These are phyloP conservation scores for Eulemur mongoz DNA, from an alignment of 2,797 vertebrate species.

Conservation along the genomic window DNA sequence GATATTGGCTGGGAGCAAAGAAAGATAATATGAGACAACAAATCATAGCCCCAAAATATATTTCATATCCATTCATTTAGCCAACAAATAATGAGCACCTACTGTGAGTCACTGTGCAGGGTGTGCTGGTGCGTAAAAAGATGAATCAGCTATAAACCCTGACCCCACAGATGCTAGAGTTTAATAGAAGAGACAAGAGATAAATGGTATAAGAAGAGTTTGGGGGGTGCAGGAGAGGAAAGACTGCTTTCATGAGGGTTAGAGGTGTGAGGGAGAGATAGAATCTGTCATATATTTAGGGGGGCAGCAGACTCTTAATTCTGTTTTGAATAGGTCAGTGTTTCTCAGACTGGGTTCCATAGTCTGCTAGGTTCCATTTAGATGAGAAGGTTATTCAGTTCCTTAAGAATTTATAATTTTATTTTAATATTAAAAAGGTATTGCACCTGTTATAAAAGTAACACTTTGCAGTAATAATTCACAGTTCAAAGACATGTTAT, in stretches of 20 bases:
- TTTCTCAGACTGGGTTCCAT: conserved; percentile 24
- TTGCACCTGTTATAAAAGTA: conserved; percentile 11
- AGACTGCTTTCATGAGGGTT: background rate
- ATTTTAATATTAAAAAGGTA: conserved; percentile 10
- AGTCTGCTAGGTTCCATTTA: background rate
- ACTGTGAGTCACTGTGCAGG: background rate
- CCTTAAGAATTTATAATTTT: conserved; percentile 35
- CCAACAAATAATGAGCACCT: background rate
- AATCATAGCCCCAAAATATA: conserved; percentile 21
- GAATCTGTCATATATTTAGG: background rate
- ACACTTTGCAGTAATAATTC: background rate
- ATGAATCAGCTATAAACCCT: background rate
- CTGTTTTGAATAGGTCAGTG: background rate
- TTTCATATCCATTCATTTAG: conserved; percentile 18
- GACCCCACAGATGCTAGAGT: background rate
- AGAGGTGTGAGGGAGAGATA: background rate
- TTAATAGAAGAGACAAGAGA: conserved; percentile 13
- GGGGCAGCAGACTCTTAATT: background rate
- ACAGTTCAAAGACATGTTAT: background rate
- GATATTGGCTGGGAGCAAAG: conserved; percentile 12
- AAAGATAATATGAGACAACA: conserved; percentile 25
- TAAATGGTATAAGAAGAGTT: background rate
- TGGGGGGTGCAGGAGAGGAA: background rate
- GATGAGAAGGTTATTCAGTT: background rate
- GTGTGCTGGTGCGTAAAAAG: background rate